Conservation (phyloP, 2,113 vertebrate genomes). For the Prionailurus bengalensis region DNA sequence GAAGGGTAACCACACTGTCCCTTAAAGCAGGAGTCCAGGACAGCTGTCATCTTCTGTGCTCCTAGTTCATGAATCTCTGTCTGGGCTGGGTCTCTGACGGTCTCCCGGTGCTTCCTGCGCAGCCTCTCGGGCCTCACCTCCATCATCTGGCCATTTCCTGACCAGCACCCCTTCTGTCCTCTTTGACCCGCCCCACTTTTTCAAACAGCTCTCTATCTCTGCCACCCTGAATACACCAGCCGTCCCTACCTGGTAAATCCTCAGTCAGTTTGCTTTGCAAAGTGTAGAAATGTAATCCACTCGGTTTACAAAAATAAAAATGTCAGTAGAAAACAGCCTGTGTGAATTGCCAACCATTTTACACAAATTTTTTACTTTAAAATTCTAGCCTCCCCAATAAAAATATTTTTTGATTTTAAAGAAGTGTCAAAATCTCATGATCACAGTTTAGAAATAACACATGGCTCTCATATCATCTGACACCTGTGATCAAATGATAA, state of each 20-base stretch:
- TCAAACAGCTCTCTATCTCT: no score
- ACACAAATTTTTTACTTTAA: neutral
- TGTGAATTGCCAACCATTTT: neutral
- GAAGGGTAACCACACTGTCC: neutral
- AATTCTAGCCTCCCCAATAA: neutral
- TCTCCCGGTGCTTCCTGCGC: neutral
- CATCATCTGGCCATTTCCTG: neutral
- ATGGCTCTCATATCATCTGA: neutral
- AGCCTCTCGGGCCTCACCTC: neutral
- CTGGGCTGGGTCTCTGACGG: neutral
- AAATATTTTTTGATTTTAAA: no score
- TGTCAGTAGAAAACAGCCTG: neutral
- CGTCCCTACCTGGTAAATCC: neutral
- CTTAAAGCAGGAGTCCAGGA: neutral
- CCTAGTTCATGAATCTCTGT: neutral
- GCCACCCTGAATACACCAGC: rapidly evolving
- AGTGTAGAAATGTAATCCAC: neutral
- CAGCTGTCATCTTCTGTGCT: neutral
- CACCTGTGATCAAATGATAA: neutral
- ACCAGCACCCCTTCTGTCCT: neutral
- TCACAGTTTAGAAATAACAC: neutral
- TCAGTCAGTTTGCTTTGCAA: neutral
- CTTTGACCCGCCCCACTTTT: neutral
- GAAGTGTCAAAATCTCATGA: neutral
- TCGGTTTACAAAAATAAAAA: neutral